Conservation (phyloP, 2,797 vertebrate genomes). For the Lagodon rhomboides region DNA sequence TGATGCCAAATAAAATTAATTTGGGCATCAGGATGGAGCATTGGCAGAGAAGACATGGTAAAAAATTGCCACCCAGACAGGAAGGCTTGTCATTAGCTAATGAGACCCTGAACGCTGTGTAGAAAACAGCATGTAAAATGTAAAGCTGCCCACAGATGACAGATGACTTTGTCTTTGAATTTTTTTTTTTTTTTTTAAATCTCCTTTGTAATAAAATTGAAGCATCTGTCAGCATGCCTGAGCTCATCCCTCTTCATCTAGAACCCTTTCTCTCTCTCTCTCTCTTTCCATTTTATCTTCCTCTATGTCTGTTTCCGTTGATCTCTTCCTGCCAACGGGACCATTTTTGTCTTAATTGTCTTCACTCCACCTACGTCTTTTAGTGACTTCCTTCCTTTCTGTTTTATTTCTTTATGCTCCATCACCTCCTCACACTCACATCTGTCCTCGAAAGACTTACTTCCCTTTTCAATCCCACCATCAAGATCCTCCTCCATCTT, state of each 20-base stretch:
- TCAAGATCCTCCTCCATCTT: neutral
- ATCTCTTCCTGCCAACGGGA: conserved; percentile 11
- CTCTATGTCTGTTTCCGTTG: neutral
- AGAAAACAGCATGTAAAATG: neutral
- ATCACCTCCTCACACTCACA: conserved; percentile 11
- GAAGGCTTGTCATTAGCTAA: neutral
- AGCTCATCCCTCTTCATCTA: neutral
- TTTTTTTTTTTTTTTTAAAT: conserved; percentile 2
- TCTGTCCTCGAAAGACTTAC: neutral
- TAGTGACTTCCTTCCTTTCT: neutral
- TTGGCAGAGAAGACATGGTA: neutral
- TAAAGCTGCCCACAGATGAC: conserved; percentile 7
- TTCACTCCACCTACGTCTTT: neutral
- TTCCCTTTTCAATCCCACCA: neutral
- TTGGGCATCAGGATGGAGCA: neutral
- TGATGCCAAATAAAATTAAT: neutral
- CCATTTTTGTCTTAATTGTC: conserved; percentile 1
- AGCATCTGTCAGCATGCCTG: conserved; percentile 6
- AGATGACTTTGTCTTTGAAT: conserved; percentile 37
- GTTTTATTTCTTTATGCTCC: neutral
- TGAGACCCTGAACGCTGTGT: neutral
- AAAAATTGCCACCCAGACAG: neutral
- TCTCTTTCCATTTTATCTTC: neutral
- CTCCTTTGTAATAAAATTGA: conserved; percentile 23
- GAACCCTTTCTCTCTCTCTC: conserved; percentile 3